Base-by-base conservation (phyloP, 2,888 invertebrate species). In the Mesochorus sp. region DNA sequence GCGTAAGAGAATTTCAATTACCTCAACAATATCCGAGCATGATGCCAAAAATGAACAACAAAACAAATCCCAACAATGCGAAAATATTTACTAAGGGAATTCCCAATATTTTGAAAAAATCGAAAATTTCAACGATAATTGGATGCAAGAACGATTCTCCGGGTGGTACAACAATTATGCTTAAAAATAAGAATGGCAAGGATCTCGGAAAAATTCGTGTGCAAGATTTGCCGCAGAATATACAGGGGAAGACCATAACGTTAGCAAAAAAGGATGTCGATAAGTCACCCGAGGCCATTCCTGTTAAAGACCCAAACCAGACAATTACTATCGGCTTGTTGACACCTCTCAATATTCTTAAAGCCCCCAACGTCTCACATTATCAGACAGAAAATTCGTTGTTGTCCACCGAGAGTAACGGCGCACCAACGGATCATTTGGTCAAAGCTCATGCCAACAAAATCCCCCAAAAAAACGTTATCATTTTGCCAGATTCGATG, bases 171-270 rank as follows among this genome's bases (percentile, higher is more conserved):
- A 89, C 85, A 37, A 62, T 89, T 1, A 88, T 87, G 70, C 80
- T 89, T 14, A 85, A 84, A 61, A 80, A 83, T 1, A 77, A 80
- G 1, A 82, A 87, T 71, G 90, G 90, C 0, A 83, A 81, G 47
- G 88, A 89, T 61, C 73, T 90, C 0, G 90, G 89, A 6, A 86
- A 90, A 62, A 79, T 88, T 5, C 84, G 88, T 3, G 76, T 89
- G 0, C 64, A 84, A 37, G 53, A 87, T 37, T 31, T 87, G 10
- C 51, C 84, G 1, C 67, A 37, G 3, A 74, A 74, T 3, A 61
- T 76, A 2, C 79, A 82, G 28, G 75, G 78, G 0, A 84, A 84
- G 42, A 81, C 81, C 0, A 66, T 85, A 59, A 80, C 73, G 10
- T 39, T 83, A 0, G 21, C 68, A 0, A 85, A 84, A 51, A 76